Conservation (phyloP, 2,888 invertebrate genomes). For the Hypercompe scribonia region DNA sequence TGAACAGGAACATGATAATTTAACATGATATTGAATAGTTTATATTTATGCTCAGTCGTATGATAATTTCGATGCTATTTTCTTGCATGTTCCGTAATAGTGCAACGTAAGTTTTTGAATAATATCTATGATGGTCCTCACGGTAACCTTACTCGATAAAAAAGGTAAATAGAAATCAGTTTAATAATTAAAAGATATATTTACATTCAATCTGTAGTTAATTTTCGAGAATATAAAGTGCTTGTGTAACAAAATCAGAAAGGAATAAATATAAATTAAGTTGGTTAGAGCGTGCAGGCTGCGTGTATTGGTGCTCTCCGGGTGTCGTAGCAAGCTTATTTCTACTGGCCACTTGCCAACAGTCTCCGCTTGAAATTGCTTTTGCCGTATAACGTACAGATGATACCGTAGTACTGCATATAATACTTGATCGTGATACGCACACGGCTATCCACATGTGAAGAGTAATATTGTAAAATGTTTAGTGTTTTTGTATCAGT, state of each 20-base stretch:
- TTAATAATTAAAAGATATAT: neutral
- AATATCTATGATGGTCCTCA: neutral
- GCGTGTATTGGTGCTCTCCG: constrained; percentile 73
- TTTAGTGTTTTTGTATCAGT: neutral
- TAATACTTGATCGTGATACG: constrained; percentile 67
- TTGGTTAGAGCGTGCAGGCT: constrained; percentile 65
- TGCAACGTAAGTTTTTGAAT: no score
- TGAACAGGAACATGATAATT: no score
- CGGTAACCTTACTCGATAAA: neutral
- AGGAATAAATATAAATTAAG: constrained; percentile 62
- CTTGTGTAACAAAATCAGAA: constrained; percentile 37
- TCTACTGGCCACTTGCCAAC: constrained; percentile 81
- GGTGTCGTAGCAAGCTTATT: constrained; percentile 82
- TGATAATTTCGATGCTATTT: neutral
- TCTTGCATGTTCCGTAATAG: no score
- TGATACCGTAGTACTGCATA: constrained; percentile 74
- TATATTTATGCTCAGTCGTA: neutral
- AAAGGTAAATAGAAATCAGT: neutral
- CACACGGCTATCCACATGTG: constrained; percentile 28
- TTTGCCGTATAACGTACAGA: constrained; percentile 78
- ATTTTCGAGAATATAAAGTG: neutral
- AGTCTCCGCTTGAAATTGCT: constrained; percentile 79
- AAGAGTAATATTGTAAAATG: constrained; percentile 24
- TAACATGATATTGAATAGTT: neutral
- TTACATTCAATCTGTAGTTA: neutral